Percentiles rank a stretch among this genome's conserved stretches.
phyloP scores from a whole-genome alignment of 2,797 vertebrate species.

The Clarias platycephalus region DNA sequence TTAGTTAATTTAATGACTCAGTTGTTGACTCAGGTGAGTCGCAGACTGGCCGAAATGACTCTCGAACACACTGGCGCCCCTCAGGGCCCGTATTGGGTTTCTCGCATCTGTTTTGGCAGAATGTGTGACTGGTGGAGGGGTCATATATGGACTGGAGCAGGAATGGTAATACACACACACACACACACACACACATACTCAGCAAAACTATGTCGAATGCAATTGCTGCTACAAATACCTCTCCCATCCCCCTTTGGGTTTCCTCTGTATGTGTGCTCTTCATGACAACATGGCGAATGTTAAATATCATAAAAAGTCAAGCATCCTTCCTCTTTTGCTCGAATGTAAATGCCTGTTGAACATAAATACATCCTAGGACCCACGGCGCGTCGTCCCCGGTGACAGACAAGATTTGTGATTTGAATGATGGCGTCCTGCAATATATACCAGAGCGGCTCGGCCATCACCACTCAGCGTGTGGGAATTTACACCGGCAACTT shows the following conservation, averaged over 20 bases:
- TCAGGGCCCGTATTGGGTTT: slow-evolving; percentile 49
- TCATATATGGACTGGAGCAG: slow-evolving; percentile 52
- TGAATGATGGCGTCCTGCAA: slow-evolving; percentile 48
- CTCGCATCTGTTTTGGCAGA: slow-evolving; percentile 53
- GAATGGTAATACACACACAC: slow-evolving; percentile 41
- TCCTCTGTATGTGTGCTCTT: slow-evolving; percentile 43
- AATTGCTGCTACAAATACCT: slow-evolving; percentile 49
- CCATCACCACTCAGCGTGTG: slow-evolving; percentile 45
- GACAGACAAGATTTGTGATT: slow-evolving; percentile 50
- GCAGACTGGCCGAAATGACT: slow-evolving; percentile 47
- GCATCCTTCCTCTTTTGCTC: not conserved
- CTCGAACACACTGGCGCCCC: slow-evolving; percentile 47
- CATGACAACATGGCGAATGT: slow-evolving; percentile 4
- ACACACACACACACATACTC: slow-evolving; percentile 27
- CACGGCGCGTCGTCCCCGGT: slow-evolving; percentile 14
- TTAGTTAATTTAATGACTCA: slow-evolving; percentile 51
- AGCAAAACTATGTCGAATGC: slow-evolving; percentile 45
- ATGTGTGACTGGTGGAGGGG: slow-evolving; percentile 43
- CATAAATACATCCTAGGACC: slow-evolving; percentile 10
- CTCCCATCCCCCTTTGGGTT: slow-evolving; percentile 33
- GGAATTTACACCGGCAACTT: slow-evolving; percentile 42
- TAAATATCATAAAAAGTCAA: slow-evolving; percentile 4
- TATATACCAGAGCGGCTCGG: slow-evolving; percentile 45
- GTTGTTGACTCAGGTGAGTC: slow-evolving; percentile 59
- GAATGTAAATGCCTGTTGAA: slow-evolving; percentile 31